Base-by-base conservation (phyloP, 2,113 vertebrate species). In the Candoia aspera region DNA sequence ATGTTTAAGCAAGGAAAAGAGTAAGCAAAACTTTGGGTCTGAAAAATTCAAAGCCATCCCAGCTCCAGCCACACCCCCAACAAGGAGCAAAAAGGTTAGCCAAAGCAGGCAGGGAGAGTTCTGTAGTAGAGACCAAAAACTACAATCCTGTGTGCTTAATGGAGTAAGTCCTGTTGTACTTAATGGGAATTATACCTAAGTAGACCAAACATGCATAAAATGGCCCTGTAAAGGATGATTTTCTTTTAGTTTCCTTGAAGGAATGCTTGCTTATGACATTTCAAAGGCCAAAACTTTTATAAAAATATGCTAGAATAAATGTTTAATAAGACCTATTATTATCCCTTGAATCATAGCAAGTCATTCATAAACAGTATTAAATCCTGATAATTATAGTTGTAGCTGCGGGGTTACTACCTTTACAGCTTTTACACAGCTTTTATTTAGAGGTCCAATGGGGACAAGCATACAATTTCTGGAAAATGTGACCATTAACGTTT, bases 301-400 rank as follows among this genome's bases (percentile, higher is more conserved):
- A 64, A 91, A 87, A 97, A 96, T 96, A 96, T 92, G 93, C 94
- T 95, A 87, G 94, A 96, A 97, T 97, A 97, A 96, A 97, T 96
- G 95, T 96, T 97, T 97, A 96, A 97, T 97, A 96, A 95, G 95
- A 97, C 0, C 0, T 96, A 96, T 96, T 96, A 96, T 96, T 97
- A 96, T 97, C 94, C 92, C 95, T 96, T 97, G 95, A 96, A 94
- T 97, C 96, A 95, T 95, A 96, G 93, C 92, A 96, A 96, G 93
- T 96, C 96, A 96, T 95, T 96, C 95, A 96, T 96, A 97, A 97
- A 96, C 95, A 95, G 94, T 94, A 96, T 95, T 97, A 97, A 96
- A 96, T 95, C 94, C 95, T 96, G 92, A 96, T 97, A 97, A 97
- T 96, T 96, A 95, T 97, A 95, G 95, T 93, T 95, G 92, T 97